Base-by-base conservation (phyloP, 2,113 vertebrate genomes). In the Myodes glareolus region DNA sequence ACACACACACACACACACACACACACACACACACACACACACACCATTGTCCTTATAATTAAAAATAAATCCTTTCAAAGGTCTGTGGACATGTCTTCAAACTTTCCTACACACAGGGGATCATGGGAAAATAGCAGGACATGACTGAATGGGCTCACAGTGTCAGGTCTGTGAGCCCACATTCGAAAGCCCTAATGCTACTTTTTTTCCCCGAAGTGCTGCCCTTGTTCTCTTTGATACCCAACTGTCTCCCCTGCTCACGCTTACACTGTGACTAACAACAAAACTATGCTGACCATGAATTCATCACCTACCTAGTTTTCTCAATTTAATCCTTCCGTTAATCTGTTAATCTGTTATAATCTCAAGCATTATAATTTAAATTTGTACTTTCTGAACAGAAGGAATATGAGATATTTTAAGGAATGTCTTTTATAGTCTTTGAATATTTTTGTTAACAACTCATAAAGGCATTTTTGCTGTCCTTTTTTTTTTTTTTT, bases 331-430 rank as follows among this genome's bases (percentile, higher is more conserved):
- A 39, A 36, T 84, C 2, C 23, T 93, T 95, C 52, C 31, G 45
- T 93, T 73, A 80, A 67, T 91, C 39, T 88, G 17, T 13, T 96
- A 9, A 75, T 86, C 29, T 80, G 75, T 50, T 80, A 90, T 58
- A 58, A 85, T 89, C 19, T 31, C 68, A 75, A 45, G 25, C 78
- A 50, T 89, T 73, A 58, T 45, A 80, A 92, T 31, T 81, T 3
- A 92, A 85, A n/a, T 94, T 73, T 94, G 39, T 17, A 1, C 58
- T 94, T 90, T 77, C 70, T 88, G 58, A 93, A 90, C 14, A 94
- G 39, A 92, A 96, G 87, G 10, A 80, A 36, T 45, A n/a, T 52
- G 29, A 25, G 65, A 27, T 82, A 55, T 75, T 61, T 76, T 63
- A 45, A 75, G 47, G 11, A 61, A 23, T 61, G 39, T 88, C 65